Base-by-base conservation (phyloP, 1,140 invertebrate species). In the Saxidomus purpurata region DNA sequence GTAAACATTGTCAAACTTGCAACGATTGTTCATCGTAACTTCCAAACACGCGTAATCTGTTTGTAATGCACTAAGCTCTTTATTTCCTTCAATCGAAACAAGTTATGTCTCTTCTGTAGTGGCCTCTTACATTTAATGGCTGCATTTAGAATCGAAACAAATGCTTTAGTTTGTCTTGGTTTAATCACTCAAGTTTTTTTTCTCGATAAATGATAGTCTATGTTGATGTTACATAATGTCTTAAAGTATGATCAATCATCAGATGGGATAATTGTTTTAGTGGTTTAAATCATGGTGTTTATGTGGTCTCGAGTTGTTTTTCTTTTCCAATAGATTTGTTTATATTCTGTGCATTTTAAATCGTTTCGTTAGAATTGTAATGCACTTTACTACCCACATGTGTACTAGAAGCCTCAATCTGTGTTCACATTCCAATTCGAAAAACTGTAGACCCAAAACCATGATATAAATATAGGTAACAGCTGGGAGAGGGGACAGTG, bases 201-300 rank as follows among this genome's bases (percentile, higher is more conserved):
- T 61, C 40, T 88, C 76, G 25, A 69, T 67, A 43, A 69, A 63
- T 88, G 17, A 43, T 47, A 74, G 8, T 52, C 34, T n/a, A 49
- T 88, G 86, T 79, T 88, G 86, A 88, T 81, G 43, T 81, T 81
- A 79, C 63, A 38, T 88, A 79, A 79, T 77, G 52, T 87, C 85
- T 79, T 87, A 79, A 77, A 85, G 19, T 11, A 22, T 9, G 55
- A 77, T 87, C 85, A 76, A 63, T 87, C 85, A 79, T 61, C 74
- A n/a, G 38, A n/a, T 17, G 25, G 22, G 71, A 47, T 79, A 79
- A 77, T 79, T 87, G 85, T 79, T 87, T 43, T 87, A 87, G 43
- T 61, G 85, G 34, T 87, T 63, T 79, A 63, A 87, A 79, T 87
- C 85, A 59, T 36, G 38, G 4, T 87, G 85, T 87, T 87, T 87